Percentiles rank a stretch among this genome's conserved stretches.
phyloP scores from a whole-genome alignment of 2,113 vertebrate genomes.

The Pterocles gutturalis region DNA sequence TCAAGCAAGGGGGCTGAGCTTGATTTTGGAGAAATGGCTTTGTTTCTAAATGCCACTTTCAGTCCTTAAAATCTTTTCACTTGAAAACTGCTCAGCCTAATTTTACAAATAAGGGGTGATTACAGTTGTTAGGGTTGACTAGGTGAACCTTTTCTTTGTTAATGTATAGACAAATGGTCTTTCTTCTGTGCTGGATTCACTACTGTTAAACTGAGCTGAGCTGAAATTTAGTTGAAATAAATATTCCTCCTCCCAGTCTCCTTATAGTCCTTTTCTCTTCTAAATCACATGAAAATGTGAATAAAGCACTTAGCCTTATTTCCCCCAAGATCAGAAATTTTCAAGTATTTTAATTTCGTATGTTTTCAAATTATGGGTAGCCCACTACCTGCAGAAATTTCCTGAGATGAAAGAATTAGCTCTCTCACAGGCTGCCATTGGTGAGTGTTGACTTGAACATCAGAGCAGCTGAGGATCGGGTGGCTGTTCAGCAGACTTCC shows the following conservation, averaged over 20 bases:
- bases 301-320: not conserved
- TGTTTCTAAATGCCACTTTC: not conserved
- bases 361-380: not conserved
- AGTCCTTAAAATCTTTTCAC: not conserved
- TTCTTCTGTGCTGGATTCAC: not conserved
- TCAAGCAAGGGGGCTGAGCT: not conserved
- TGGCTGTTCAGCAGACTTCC: not conserved
- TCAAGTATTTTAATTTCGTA: constrained; percentile 16
- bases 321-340: constrained; percentile 1
- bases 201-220: not conserved
- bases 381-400: not conserved
- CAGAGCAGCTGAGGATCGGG: not conserved
- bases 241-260: not conserved
- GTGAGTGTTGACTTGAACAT: not conserved
- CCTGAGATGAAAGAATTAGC: not conserved
- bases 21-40: not conserved
- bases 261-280: not conserved
- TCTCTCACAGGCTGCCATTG: not conserved
- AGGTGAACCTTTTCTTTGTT: not conserved
- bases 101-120: not conserved
- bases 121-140: not conserved
- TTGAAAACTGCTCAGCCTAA: not conserved
- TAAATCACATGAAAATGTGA: constrained; percentile 8
- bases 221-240: constrained; percentile 16
- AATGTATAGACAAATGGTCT: not conserved